These are phyloP conservation scores for Epistrophe eligans DNA, from an alignment of 2,888 invertebrate genomes.

Conservation along the genomic window DNA sequence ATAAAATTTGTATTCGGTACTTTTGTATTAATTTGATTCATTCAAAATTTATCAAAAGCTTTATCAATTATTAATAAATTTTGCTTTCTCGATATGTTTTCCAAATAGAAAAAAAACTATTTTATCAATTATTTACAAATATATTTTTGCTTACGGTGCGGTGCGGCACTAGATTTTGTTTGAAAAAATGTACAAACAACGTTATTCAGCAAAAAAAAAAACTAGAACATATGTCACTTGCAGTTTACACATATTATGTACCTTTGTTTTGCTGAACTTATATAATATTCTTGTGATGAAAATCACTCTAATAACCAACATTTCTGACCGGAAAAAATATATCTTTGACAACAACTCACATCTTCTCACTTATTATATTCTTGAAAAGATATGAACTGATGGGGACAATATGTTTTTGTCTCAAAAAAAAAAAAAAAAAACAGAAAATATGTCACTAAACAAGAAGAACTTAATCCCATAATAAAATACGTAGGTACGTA, in stretches of 20 bases:
- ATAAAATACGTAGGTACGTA: neutral
- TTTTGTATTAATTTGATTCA: no score
- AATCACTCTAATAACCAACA: constrained; percentile 16
- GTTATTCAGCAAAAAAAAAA: neutral
- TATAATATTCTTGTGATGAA: neutral
- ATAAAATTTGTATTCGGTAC: no score
- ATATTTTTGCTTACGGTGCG: no score
- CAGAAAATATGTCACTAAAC: constrained; percentile 47
- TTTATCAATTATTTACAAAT: no score
- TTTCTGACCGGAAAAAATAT: constrained; percentile 35
- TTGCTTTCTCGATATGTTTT: no score
- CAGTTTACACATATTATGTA: neutral
- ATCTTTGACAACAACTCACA: constrained; percentile 15
- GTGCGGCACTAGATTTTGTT: no score
- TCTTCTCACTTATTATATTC: constrained; percentile 5
- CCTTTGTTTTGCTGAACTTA: neutral
- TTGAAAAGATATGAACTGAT: constrained; percentile 11
- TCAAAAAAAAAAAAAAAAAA: constrained; percentile 21
- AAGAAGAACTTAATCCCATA: constrained; percentile 28
- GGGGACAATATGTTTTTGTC: constrained; percentile 25
- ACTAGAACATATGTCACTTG: neutral
- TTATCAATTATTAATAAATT: no score
- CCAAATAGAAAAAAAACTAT: no score
- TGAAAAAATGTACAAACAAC: neutral
- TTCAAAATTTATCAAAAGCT: no score